These are phyloP conservation scores for Chymomyza caudatula DNA, from an alignment of 2,888 invertebrate species.

Conservation along the genomic window DNA sequence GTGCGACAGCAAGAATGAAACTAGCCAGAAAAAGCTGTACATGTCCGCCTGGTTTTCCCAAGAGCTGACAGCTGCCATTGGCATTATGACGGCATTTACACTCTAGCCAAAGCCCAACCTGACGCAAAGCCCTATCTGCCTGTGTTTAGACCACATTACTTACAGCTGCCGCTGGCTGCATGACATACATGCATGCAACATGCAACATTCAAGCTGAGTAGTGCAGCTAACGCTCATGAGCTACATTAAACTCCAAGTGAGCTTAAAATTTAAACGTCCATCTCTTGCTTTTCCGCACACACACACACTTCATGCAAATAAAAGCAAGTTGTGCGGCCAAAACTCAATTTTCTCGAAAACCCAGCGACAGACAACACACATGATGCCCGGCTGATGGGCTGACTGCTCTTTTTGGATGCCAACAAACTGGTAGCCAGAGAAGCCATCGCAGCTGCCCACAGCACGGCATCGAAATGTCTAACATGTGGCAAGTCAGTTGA, in stretches of 20 bases:
- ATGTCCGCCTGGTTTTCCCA: not conserved
- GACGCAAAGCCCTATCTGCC: conserved; percentile 16
- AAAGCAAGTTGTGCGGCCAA: conserved; percentile 48
- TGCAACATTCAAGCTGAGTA: not conserved
- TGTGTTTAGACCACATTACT: not conserved
- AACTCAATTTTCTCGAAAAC: conserved; percentile 56
- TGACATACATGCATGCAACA: not conserved
- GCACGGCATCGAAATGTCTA: conserved; percentile 38
- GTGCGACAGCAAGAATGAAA: conserved; percentile 15
- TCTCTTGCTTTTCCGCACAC: not conserved
- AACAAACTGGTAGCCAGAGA: too few relatives aligned
- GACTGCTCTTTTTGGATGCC: not conserved
- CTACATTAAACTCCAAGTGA: conserved; percentile 15
- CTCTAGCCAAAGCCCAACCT: conserved; percentile 38
- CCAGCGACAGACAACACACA: not conserved
- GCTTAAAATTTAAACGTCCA: conserved; percentile 28
- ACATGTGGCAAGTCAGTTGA: conserved; percentile 52
- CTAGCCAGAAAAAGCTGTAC: not conserved
- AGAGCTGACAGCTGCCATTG: conserved; percentile 57
- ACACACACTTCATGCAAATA: conserved; percentile 59
- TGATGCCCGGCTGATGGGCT: too few relatives aligned
- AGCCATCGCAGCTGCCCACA: conserved; percentile 21
- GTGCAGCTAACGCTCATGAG: not conserved
- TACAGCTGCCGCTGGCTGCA: not conserved
- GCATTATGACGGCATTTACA: conserved; percentile 68